Conservation (phyloP, 2,113 vertebrate genomes). For the Lichenostomus cassidix region DNA sequence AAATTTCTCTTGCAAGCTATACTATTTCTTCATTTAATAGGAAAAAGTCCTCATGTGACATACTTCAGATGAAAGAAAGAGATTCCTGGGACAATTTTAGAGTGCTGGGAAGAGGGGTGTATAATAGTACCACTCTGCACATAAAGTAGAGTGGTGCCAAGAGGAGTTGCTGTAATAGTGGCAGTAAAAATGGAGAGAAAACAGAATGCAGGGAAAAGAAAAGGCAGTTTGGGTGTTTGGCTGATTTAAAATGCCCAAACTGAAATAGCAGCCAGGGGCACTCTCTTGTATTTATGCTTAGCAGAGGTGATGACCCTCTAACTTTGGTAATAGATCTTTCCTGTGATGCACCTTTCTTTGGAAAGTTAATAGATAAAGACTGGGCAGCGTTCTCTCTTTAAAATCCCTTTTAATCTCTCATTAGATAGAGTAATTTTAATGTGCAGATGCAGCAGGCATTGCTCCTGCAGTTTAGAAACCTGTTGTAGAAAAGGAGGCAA, state of each 20-base stretch:
- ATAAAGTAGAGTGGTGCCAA: background rate
- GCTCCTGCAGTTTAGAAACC: background rate
- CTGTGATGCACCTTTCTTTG: background rate
- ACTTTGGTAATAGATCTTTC: background rate
- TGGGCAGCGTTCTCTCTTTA: background rate
- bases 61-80: background rate
- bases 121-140: background rate
- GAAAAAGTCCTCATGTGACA: background rate
- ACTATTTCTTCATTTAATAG: background rate
- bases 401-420: background rate
- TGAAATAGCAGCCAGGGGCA: background rate
- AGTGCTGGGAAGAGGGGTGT: background rate
- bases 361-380: background rate
- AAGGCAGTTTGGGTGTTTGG: background rate
- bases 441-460: background rate
- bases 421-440: background rate
- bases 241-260: background rate
- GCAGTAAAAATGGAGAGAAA: slow-evolving; percentile 3
- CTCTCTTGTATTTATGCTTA: background rate
- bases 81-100: background rate
- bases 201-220: background rate
- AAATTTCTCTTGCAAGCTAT: background rate
- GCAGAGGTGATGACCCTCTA: background rate
- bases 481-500: background rate
- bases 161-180: background rate